phyloP scores from a whole-genome alignment of 2,113 vertebrate genomes.

The Nesospiza acunhae region DNA sequence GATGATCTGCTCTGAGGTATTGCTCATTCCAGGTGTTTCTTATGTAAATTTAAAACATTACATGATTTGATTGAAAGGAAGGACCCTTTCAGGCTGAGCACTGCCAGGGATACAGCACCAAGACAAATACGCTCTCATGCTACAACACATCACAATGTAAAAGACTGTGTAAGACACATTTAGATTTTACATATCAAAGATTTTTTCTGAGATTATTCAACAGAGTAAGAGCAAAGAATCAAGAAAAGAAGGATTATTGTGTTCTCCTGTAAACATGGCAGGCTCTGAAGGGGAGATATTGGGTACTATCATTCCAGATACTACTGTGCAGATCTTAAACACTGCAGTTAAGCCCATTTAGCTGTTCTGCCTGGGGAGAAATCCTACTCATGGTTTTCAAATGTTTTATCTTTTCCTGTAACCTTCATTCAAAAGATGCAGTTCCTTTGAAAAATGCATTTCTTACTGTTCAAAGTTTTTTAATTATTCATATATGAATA shows the following conservation, averaged over 20 bases:
- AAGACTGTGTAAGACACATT: neutral
- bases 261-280: neutral
- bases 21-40: conserved; percentile 17
- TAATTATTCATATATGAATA: neutral
- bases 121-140: conserved; percentile 28
- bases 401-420: neutral
- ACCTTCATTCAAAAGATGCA: neutral
- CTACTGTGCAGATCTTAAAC: neutral
- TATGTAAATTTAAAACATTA: neutral
- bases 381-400: neutral
- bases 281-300: neutral
- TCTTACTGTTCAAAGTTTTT: neutral
- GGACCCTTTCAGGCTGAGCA: neutral
- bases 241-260: neutral
- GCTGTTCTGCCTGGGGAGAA: neutral
- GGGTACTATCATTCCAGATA: neutral
- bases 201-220: neutral
- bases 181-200: neutral
- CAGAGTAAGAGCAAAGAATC: neutral
- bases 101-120: neutral
- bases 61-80: conserved; percentile 24
- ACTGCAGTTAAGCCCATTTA: neutral
- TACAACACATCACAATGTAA: conserved; percentile 12
- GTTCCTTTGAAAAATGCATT: neutral
- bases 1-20: neutral